Base-by-base conservation (phyloP, 2,797 vertebrate species). In the Paratrypauchen microcephalus region DNA sequence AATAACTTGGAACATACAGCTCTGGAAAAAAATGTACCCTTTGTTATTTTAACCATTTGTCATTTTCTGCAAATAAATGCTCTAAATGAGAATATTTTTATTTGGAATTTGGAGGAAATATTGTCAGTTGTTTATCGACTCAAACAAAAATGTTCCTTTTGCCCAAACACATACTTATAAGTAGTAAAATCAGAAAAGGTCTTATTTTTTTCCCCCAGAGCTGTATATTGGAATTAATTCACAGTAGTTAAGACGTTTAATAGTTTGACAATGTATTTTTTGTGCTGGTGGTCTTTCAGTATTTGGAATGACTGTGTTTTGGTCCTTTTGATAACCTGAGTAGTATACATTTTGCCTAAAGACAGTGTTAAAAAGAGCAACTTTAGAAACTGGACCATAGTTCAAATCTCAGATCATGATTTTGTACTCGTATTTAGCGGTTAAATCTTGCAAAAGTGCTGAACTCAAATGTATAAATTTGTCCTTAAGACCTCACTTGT, bases 291-390 rank as follows among this genome's bases (percentile, higher is more conserved):
- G 19, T 65, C 1, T 26, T 32, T 4, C 66, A 47, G 1, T 12
- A 45, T 79, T 76, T 85, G 72, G 63, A 80, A 70, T 68, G 18
- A 74, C 59, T 32, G 67, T 68, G 68, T 74, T 87, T 88, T 87
- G 85, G 83, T 89, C 69, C 18, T 3, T 8, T 21, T 54, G 32
- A 74, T 2, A 61, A 61, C 59, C 59, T 41, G 59, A 61, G 59
- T 41, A 16, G 6, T 58, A 12, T 2, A 19, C 4, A 12, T 39
- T 61, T 13, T n/a, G 15, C 28, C 28, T 8, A 11, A 30, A 11
- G n/a, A 59, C 11, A 61, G 21, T 6, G 36, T 28, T 57, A 16
- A 28, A 57, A 28, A 24, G 28, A 45, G 13, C 12, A 15, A 45
- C 41, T 45, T 41, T 13, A 15, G 16, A 26, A 57, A 28, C 16